Evolutionary conservation across 2,113 vertebrate species (phyloP).

Genomic region (Hystrix cristata): DNA sequence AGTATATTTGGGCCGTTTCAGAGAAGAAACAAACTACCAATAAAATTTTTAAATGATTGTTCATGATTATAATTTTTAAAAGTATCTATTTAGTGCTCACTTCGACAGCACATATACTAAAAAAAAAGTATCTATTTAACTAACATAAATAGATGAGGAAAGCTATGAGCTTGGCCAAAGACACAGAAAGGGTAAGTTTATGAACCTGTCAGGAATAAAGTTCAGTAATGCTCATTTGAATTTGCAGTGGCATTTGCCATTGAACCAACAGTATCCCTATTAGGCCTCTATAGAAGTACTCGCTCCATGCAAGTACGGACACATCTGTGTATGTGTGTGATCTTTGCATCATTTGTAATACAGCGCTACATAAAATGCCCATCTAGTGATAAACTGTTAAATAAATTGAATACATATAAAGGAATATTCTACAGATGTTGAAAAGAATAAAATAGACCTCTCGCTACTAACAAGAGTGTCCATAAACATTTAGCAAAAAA

Average conservation of each 20-base stretch:
- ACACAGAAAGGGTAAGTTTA: background rate
- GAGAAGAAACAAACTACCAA: background rate
- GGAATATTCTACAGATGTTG: background rate
- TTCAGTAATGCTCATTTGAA: background rate
- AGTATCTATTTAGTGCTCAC: background rate
- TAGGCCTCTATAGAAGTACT: background rate
- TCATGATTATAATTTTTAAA: conserved; percentile 3
- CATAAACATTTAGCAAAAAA: background rate
- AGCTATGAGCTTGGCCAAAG: background rate
- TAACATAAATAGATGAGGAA: background rate
- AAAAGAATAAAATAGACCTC: background rate
- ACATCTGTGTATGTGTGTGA: too few relatives aligned
- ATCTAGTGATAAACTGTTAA: background rate
- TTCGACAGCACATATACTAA: too few relatives aligned
- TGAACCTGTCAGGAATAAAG: background rate
- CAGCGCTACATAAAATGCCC: background rate
- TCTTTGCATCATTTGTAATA: background rate
- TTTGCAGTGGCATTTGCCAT: background rate
- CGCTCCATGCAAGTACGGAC: background rate
- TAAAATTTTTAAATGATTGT: background rate
- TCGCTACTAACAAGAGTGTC: background rate
- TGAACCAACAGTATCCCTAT: background rate
- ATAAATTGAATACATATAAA: background rate
- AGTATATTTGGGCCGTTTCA: background rate
- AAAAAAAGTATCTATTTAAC: background rate